Percentiles rank a stretch among this genome's conserved stretches.
phyloP scores from a whole-genome alignment of 1,140 invertebrate genomes.

The Oreohelix idahoensis region DNA sequence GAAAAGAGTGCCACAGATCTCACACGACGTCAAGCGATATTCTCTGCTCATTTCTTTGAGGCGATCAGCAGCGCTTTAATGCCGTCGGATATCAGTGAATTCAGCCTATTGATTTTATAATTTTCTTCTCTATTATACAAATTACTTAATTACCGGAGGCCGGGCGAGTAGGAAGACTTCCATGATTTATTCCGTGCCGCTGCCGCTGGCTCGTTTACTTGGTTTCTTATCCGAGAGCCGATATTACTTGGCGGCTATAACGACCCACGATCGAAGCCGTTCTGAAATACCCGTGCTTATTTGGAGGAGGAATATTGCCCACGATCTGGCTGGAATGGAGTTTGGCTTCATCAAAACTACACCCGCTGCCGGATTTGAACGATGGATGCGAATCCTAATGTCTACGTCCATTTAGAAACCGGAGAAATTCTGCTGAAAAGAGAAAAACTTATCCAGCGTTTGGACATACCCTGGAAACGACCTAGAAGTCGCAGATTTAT shows the following conservation, averaged over 20 bases:
- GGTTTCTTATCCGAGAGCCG: conserved; percentile 29
- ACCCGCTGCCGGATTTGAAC: not conserved
- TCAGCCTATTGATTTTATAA: conserved; percentile 41
- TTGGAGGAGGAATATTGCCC: conserved; percentile 25
- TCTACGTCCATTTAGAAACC: conserved; percentile 18
- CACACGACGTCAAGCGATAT: conserved; percentile 19
- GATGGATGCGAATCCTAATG: conserved; percentile 25
- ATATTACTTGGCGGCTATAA: conserved; percentile 12
- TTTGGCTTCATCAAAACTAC: conserved; percentile 37
- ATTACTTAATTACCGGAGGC: conserved; percentile 44
- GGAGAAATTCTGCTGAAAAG: not conserved
- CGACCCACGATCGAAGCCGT: conserved; percentile 23
- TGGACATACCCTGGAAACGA: not conserved
- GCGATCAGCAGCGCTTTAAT: conserved; percentile 22
- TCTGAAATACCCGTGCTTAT: conserved; percentile 4
- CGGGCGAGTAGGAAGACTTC: not conserved
- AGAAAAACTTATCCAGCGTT: not conserved
- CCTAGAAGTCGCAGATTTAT: not conserved
- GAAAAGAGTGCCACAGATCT: not conserved
- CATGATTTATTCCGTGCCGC: conserved; percentile 33
- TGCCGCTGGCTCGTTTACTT: conserved; percentile 30
- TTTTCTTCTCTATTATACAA: conserved; percentile 45
- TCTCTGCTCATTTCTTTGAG: conserved; percentile 31
- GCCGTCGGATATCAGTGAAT: conserved; percentile 39
- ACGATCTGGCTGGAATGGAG: conserved; percentile 33